phyloP scores from a whole-genome alignment of 2,797 vertebrate species.

The Philypnodon macrostomus region DNA sequence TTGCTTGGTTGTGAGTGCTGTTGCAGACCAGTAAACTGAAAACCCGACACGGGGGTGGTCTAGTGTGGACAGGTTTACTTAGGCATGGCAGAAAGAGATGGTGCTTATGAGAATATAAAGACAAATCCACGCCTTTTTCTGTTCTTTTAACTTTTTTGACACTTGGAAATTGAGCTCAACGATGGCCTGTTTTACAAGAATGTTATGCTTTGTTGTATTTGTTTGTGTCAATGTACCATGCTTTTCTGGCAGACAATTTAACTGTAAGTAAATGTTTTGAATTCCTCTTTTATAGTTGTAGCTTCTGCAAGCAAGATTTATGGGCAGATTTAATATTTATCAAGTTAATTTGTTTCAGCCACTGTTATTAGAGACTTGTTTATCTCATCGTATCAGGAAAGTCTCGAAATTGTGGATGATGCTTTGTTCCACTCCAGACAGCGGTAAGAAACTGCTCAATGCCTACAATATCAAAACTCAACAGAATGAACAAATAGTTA shows the following conservation, averaged over 20 bases:
- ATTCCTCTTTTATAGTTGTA: neutral
- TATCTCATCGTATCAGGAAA: conserved; percentile 65
- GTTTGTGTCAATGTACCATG: conserved; percentile 4
- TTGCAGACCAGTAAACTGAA: conserved; percentile 22
- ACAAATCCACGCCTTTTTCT: neutral
- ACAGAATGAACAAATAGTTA: neutral
- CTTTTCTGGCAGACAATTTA: conserved; percentile 19
- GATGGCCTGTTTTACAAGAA: conserved; percentile 25
- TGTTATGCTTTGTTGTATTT: neutral
- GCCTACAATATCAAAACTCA: neutral
- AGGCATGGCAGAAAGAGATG: conserved; percentile 9
- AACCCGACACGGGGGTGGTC: conserved; percentile 23
- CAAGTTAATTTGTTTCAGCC: conserved; percentile 30
- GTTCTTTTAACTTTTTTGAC: neutral
- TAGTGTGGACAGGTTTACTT: conserved; percentile 34
- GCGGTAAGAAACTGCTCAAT: conserved; percentile 64
- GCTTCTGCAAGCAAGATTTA: neutral
- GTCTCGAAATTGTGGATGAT: conserved; percentile 52
- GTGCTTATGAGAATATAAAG: conserved; percentile 21
- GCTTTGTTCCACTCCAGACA: conserved; percentile 41
- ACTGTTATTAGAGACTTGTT: conserved; percentile 48
- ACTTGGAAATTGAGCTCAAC: neutral
- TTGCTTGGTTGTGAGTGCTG: neutral
- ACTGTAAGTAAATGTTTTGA: conserved; percentile 46
- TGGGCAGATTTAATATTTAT: neutral